A percentile compares a stretch with the other conserved stretches of the same genome.
phyloP scores from a whole-genome alignment of 1,140 invertebrate species.

The Orius insidiosus region DNA sequence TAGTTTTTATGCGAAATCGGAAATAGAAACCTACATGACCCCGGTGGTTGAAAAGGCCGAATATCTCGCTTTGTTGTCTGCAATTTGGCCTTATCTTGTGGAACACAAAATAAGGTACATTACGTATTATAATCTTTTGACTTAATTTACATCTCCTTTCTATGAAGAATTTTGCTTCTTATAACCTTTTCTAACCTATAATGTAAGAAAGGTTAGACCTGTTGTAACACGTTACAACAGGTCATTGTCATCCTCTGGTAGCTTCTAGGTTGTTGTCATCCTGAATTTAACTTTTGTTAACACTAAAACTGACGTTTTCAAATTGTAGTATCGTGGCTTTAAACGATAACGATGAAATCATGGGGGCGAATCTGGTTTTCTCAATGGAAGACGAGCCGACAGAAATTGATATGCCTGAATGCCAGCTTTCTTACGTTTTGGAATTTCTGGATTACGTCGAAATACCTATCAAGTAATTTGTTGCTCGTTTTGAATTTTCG shows the following conservation, averaged over 20 bases:
- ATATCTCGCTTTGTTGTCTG: conserved; percentile 44
- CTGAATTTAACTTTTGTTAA: too few relatives aligned
- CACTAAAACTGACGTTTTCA: too few relatives aligned
- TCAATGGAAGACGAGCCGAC: conserved; percentile 56
- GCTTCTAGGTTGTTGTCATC: too few relatives aligned
- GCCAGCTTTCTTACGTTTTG: conserved; percentile 49
- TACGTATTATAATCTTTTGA: too few relatives aligned
- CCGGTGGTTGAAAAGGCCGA: conserved; percentile 41
- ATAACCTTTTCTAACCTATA: too few relatives aligned
- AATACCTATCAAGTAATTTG: conserved; percentile 41
- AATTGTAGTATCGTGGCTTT: neutral
- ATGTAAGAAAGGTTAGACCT: too few relatives aligned
- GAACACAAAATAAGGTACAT: conserved; percentile 34
- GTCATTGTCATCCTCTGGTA: too few relatives aligned
- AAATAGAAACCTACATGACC: conserved; percentile 57
- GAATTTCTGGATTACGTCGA: conserved; percentile 62
- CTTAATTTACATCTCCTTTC: too few relatives aligned
- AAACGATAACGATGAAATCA: conserved; percentile 22
- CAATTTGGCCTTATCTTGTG: conserved; percentile 46
- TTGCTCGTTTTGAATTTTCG: neutral
- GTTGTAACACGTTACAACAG: too few relatives aligned
- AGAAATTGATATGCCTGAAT: conserved; percentile 38
- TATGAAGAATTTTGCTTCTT: too few relatives aligned
- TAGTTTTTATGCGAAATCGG: conserved; percentile 69
- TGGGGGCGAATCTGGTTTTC: conserved; percentile 57